A percentile compares a stretch with the other conserved stretches of the same genome.
Evolutionary conservation across 2,888 invertebrate genomes (phyloP).

Genomic region (Teinopalpus imperialis): DNA sequence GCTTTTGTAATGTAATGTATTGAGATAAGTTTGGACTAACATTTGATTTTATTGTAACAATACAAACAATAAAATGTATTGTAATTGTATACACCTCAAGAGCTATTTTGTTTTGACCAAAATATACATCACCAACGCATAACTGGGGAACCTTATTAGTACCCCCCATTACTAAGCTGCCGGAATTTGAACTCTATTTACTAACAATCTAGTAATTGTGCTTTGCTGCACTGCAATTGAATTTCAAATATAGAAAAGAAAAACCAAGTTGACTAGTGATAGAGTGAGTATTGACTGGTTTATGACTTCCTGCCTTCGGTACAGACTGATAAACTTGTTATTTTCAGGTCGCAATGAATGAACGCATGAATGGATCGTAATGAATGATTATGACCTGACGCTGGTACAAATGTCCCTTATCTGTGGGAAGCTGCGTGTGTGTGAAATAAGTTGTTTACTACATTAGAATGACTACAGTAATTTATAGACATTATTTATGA

Average conservation of each 20-base stretch:
- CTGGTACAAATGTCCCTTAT: constrained; percentile 28
- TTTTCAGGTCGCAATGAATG: constrained; percentile 58
- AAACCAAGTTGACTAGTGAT: constrained; percentile 56
- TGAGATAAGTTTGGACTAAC: no score
- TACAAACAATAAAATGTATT: no score
- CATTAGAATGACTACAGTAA: not conserved
- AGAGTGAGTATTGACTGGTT: constrained; percentile 58
- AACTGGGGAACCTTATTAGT: no score
- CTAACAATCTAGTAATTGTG: constrained; percentile 9
- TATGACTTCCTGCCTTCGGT: constrained; percentile 65
- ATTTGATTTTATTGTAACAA: no score
- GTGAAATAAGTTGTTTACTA: constrained; percentile 18
- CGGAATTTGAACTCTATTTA: no score
- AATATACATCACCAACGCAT: no score
- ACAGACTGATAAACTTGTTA: constrained; percentile 58
- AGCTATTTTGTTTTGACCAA: no score
- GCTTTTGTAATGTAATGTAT: no score
- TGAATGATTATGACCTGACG: constrained; percentile 51
- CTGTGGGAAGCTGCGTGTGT: constrained; percentile 9
- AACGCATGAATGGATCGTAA: constrained; percentile 55
- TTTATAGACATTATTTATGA: constrained; percentile 7
- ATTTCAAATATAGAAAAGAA: constrained; percentile 38
- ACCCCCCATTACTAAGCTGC: no score
- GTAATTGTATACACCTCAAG: no score
- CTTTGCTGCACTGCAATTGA: not conserved